Base-by-base conservation (phyloP, 2,797 vertebrate species). In the Karalla daura region DNA sequence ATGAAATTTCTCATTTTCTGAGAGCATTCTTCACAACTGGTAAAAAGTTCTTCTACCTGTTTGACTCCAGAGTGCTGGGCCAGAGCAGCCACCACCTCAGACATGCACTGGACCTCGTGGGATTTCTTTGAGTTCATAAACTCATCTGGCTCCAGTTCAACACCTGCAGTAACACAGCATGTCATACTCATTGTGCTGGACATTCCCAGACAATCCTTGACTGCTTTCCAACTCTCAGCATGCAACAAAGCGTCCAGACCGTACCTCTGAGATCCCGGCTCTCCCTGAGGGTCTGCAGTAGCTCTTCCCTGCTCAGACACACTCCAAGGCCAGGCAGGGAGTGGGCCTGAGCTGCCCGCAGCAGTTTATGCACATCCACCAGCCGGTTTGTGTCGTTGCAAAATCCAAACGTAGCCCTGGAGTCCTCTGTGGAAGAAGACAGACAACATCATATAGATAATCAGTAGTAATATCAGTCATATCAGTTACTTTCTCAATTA, bases 61-160 rank as follows among this genome's bases (percentile, higher is more conserved):
- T 93, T 95, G 86, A 98, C 87, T 61, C 86, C 80, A 85, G 90
- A 97, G 50, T 68, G 87, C 74, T 82, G 89, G 0, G 95, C 93
- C 63, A 98, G 86, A 79, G 67, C 74, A 44, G 90, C 86, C 60
- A 98, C 93, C 43, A 97, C 88, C 71, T 96, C 94, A 50, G 98
- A 97, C 98, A 99, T 97, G 55, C 91, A 89, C 63, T 94, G 93
- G 55, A 99, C 98, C 92, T 99, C 98, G 76, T 99, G 98, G n/a
- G 97, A 97, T 69, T 99, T 99, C 86, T 99, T 99, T 46, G 84
- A 92, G 87, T 95, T 99, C 98, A 99, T 99, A 74, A 99, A 99
- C 68, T 97, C 95, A 70, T 95, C 93, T 0, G 92, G 85, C 82
- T 93, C 94, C 47, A 95, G 21, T 73, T 59, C 87, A 81, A 76